phyloP scores from a whole-genome alignment of 2,888 invertebrate genomes.

The Bombylius major region DNA sequence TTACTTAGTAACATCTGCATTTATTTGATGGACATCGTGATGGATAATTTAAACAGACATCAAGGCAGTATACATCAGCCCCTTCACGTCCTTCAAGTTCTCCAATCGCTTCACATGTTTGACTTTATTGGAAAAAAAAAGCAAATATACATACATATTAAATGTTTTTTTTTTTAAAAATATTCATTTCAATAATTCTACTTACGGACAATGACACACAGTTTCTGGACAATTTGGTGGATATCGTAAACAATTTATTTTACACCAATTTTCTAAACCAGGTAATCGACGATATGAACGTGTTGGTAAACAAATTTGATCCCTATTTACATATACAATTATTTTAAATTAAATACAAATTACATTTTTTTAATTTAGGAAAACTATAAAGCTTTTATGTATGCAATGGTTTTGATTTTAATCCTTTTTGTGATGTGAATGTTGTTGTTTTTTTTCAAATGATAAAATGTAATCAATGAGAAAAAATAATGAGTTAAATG shows the following conservation, averaged over 20 bases:
- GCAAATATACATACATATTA: not conserved
- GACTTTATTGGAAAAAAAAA: slow-evolving; percentile 40
- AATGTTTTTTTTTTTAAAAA: not conserved
- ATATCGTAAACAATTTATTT: slow-evolving; percentile 72
- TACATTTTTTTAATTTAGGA: not conserved
- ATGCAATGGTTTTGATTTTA: no score
- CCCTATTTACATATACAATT: slow-evolving; percentile 37
- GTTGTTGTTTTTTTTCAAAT: no score
- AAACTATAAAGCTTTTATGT: not conserved
- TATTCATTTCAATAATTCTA: slow-evolving; percentile 20
- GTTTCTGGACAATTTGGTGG: slow-evolving; percentile 72
- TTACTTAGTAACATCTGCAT: slow-evolving; percentile 53
- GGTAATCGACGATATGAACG: slow-evolving; percentile 51
- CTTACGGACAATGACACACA: slow-evolving; percentile 74
- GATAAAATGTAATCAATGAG: no score
- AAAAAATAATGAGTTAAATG: no score
- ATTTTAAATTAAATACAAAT: not conserved
- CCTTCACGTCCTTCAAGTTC: slow-evolving; percentile 57
- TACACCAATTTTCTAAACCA: slow-evolving; percentile 74
- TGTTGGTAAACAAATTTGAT: slow-evolving; percentile 67
- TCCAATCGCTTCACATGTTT: slow-evolving; percentile 70
- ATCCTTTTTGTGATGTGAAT: no score
- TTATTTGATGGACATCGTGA: slow-evolving; percentile 57
- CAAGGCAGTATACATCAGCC: slow-evolving; percentile 75
- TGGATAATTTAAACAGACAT: slow-evolving; percentile 69